Base-by-base conservation (phyloP, 2,888 invertebrate species). In the Eudemis profundana region DNA sequence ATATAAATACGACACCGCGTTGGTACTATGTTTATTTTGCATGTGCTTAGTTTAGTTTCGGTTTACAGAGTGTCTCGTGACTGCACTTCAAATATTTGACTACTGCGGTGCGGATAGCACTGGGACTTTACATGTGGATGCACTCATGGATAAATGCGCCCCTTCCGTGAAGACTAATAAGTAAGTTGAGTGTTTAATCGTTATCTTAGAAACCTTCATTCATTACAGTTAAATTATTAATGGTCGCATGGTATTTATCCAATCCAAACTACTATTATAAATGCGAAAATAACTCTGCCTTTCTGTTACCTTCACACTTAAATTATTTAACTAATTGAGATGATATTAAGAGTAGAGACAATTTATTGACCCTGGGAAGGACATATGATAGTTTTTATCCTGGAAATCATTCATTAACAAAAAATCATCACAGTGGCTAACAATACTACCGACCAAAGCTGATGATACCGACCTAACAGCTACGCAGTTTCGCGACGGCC, bases 1-100 rank as follows among this genome's bases (percentile, higher is more conserved):
- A 80, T 83, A 81, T 81, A 74, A 78, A 77, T 78, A 78, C 72
- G 74, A 76, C 88, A 71, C 66, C 78, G 84, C 88, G 87, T 85
- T 86, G 86, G 89, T 86, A 78, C 73, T 68, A 70, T 75, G 74
- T 76, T 76, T 79, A 73, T 74, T 79, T 71, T 69, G 75, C 71
- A 76, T 75, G 69, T 73, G 69, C 78, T 79, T 79, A 78, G 79
- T 74, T 81, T 78, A 77, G 74, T 74, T 76, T 76, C 75, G 71
- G 78, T 79, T 81, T 86, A 68, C 84, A 92, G 92, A 89, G 71
- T 90, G 86, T 80, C 82, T 84, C 70, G 82, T 84, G 77, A 90
- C 89, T 64, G 92, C 92, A 63, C 76, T 82, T 49, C 89, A 90
- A 72, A 89, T 92, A 78, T 92, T 92, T 79, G 85, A 89, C 71